phyloP scores from a whole-genome alignment of 2,888 invertebrate genomes.

The Seira musarum region DNA sequence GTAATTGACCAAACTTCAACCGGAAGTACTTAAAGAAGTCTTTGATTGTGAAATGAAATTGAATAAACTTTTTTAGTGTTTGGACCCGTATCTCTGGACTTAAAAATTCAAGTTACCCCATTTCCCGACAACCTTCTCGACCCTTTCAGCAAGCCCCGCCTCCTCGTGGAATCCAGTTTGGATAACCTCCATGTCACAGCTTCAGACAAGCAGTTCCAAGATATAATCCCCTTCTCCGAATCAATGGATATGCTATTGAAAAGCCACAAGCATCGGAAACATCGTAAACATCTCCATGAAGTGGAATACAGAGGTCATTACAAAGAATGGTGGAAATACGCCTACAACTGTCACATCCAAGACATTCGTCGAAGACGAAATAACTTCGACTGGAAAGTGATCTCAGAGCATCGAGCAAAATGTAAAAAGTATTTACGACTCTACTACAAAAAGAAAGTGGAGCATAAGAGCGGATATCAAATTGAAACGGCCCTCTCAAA shows the following conservation, averaged over 20 bases:
- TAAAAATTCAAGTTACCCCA: slow-evolving; percentile 90
- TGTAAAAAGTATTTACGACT: slow-evolving; percentile 84
- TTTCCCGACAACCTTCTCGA: slow-evolving; percentile 89
- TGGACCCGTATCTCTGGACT: slow-evolving; percentile 92
- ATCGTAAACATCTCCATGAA: slow-evolving; percentile 77
- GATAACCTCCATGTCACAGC: slow-evolving; percentile 81
- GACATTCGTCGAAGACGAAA: slow-evolving; percentile 81
- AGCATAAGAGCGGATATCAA: slow-evolving; percentile 75
- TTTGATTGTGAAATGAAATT: too few species aligned
- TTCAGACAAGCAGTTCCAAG: slow-evolving; percentile 78
- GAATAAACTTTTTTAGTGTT: slow-evolving; percentile 80
- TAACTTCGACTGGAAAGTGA: slow-evolving; percentile 94
- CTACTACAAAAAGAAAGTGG: slow-evolving; percentile 79
- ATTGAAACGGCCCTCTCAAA: slow-evolving; percentile 76
- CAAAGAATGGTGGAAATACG: slow-evolving; percentile 89
- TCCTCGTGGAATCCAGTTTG: slow-evolving; percentile 85
- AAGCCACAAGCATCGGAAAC: slow-evolving; percentile 86
- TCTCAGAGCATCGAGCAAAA: slow-evolving; percentile 82
- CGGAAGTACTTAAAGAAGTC: too few species aligned
- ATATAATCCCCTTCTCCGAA: slow-evolving; percentile 89
- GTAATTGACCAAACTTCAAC: too few species aligned
- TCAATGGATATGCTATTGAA: slow-evolving; percentile 89
- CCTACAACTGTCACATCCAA: slow-evolving; percentile 87
- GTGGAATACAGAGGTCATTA: slow-evolving; percentile 77
- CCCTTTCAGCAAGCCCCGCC: slow-evolving; percentile 86